These are phyloP conservation scores for Morpho deidamia DNA, from an alignment of 2,888 invertebrate species.

Conservation along the genomic window DNA sequence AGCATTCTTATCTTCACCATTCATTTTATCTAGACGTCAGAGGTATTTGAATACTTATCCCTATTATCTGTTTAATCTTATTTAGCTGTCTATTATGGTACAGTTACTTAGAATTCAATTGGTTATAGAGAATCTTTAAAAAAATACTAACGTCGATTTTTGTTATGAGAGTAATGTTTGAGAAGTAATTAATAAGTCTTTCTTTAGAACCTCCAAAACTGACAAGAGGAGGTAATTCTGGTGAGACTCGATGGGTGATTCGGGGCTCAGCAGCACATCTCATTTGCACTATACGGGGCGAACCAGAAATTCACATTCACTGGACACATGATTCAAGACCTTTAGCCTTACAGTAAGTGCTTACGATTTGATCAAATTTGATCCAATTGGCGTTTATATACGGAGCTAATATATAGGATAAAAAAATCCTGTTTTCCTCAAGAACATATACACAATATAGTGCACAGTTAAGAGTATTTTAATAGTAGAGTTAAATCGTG, in stretches of 20 bases:
- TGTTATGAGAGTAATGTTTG: no score
- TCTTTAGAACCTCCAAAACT: slow-evolving; percentile 59
- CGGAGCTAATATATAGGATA: no score
- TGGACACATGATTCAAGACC: slow-evolving; percentile 71
- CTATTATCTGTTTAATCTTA: no score
- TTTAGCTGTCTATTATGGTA: not conserved
- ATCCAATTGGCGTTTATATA: no score
- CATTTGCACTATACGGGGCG: slow-evolving; percentile 80
- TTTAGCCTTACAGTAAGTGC: slow-evolving; percentile 61
- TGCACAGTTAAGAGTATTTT: no score
- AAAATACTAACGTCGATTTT: no score
- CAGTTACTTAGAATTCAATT: not conserved
- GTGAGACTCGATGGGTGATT: slow-evolving; percentile 68
- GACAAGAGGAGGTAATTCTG: slow-evolving; percentile 51
- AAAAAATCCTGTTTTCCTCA: no score
- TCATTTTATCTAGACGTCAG: slow-evolving; percentile 65
- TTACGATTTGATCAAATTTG: no score
- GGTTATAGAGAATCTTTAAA: no score
- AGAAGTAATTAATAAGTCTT: no score
- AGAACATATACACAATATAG: no score
- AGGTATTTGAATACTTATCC: slow-evolving; percentile 36
- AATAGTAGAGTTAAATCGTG: no score
- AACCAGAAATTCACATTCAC: slow-evolving; percentile 80
- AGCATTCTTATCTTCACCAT: slow-evolving; percentile 64
- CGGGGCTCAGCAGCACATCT: slow-evolving; percentile 76